Conservation (phyloP, 2,113 vertebrate species). For the Mesocricetus auratus region DNA sequence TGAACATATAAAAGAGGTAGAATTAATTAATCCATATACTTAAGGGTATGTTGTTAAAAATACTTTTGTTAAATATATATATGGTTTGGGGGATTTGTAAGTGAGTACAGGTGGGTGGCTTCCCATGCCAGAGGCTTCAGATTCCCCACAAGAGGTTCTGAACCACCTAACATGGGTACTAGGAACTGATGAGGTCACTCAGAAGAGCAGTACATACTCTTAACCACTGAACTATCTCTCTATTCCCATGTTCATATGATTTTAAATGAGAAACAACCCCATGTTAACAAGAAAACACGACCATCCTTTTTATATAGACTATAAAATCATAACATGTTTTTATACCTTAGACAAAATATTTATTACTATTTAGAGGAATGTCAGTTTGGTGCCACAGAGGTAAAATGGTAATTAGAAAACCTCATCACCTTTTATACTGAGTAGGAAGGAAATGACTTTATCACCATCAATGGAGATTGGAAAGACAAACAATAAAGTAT, state of each 20-base stretch:
- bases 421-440: neutral
- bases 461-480: neutral
- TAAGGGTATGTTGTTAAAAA: neutral
- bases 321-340: slow-evolving; percentile 44
- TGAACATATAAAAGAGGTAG: neutral
- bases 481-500: slow-evolving; percentile 74
- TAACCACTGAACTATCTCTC: neutral
- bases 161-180: neutral
- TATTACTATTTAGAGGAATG: neutral
- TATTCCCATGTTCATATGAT: neutral
- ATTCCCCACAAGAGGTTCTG: too few relatives aligned
- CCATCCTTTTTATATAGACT: neutral
- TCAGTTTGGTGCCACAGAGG: slow-evolving; percentile 19
- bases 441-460: slow-evolving; percentile 11
- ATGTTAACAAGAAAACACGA: slow-evolving; percentile 13
- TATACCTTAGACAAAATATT: neutral
- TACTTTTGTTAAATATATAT: neutral
- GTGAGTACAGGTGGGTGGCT: neutral
- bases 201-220: neutral
- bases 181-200: neutral
- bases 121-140: neutral
- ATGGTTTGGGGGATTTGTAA: neutral
- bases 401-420: slow-evolving; percentile 31
- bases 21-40: slow-evolving; percentile 15
- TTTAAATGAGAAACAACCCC: neutral